Evolutionary conservation across 2,888 invertebrate species (phyloP).

Genomic region (Nymphalis urticae): DNA sequence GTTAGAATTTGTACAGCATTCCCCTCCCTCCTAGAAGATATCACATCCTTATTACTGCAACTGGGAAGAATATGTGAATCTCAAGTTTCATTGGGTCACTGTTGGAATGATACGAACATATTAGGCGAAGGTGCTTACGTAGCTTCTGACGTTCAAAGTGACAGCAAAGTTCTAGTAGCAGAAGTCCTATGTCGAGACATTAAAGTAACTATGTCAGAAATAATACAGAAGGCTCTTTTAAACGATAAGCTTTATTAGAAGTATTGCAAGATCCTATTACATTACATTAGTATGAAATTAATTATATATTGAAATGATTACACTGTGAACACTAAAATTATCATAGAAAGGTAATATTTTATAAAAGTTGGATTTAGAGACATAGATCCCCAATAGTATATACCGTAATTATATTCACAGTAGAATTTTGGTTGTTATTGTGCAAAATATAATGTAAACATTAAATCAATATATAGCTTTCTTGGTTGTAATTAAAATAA

Average conservation of each 20-base stretch:
- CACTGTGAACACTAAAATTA: too few species aligned
- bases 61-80: constrained; percentile 92
- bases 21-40: constrained; percentile 95
- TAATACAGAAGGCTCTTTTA: constrained; percentile 84
- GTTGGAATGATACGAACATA: constrained; percentile 76
- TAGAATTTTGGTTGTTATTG: too few species aligned
- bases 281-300: too few species aligned
- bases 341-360: too few species aligned
- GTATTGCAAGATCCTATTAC: background rate
- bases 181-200: constrained; percentile 77
- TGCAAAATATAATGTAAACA: too few species aligned
- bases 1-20: constrained; percentile 94
- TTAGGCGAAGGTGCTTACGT: constrained; percentile 75
- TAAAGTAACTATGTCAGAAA: constrained; percentile 81
- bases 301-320: too few species aligned
- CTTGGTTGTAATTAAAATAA: too few species aligned
- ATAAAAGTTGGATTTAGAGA: too few species aligned
- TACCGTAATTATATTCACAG: too few species aligned
- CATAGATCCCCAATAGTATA: too few species aligned
- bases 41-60: constrained; percentile 91
- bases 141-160: constrained; percentile 66
- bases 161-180: constrained; percentile 74
- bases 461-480: too few species aligned
- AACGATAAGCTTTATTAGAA: constrained; percentile 84
- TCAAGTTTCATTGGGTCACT: constrained; percentile 88